phyloP scores from a whole-genome alignment of 1,140 invertebrate species.

The Bombyx mandarina region DNA sequence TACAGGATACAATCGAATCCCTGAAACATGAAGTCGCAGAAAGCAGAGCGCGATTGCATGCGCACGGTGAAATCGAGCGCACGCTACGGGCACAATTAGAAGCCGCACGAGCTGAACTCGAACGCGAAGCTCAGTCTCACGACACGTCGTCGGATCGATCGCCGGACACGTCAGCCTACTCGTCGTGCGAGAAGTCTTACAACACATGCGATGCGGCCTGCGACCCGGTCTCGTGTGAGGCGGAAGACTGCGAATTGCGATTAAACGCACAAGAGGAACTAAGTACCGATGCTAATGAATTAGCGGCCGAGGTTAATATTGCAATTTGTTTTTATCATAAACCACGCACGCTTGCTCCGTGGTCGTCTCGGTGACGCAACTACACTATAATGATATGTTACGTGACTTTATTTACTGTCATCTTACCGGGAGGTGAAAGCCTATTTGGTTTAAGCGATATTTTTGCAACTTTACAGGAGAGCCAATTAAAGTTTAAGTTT shows the following conservation, averaged over 20 bases:
- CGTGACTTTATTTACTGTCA: too few species aligned
- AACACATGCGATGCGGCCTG: constrained; percentile 46
- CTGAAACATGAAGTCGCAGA: constrained; percentile 63
- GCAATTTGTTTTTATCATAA: background rate
- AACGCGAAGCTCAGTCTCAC: constrained; percentile 18
- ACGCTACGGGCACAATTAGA: constrained; percentile 55
- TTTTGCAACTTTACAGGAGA: too few species aligned
- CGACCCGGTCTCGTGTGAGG: constrained; percentile 47
- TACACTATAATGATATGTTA: too few species aligned
- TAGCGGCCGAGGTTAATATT: constrained; percentile 54
- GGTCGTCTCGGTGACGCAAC: too few species aligned
- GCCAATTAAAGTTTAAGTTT: too few species aligned
- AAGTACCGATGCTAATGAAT: constrained; percentile 54
- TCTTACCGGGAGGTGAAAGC: too few species aligned
- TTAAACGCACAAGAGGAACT: constrained; percentile 47
- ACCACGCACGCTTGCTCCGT: background rate
- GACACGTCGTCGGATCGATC: constrained; percentile 9
- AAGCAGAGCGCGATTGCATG: constrained; percentile 49
- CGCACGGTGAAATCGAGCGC: constrained; percentile 56
- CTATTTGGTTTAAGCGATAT: too few species aligned
- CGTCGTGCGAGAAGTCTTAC: constrained; percentile 17
- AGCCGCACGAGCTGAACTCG: constrained; percentile 45
- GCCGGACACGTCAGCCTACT: constrained; percentile 7
- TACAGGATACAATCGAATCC: constrained; percentile 53
- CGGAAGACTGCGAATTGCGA: constrained; percentile 44